Evolutionary conservation across 2,888 invertebrate species (phyloP).

Genomic region (Eulithis prunata): DNA sequence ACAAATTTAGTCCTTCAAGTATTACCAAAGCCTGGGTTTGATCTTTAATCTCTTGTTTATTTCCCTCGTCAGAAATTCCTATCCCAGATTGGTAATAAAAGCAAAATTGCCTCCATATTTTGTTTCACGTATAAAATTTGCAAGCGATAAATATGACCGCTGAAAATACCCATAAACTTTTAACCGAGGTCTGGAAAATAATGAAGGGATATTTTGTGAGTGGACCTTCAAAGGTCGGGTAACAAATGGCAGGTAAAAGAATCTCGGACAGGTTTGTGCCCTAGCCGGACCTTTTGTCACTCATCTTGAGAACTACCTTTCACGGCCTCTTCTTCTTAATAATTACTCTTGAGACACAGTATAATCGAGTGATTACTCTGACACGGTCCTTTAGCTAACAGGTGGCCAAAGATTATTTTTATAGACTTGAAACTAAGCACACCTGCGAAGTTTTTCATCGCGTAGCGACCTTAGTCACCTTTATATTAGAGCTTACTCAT

Average conservation of each 20-base stretch:
- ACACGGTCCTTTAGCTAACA: slow-evolving; percentile 15
- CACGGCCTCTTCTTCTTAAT: slow-evolving; percentile 17
- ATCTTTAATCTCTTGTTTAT: too few relatives aligned
- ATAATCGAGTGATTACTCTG: slow-evolving; percentile 20
- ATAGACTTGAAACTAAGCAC: too few relatives aligned
- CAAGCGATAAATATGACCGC: slow-evolving; percentile 33
- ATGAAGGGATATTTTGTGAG: slow-evolving; percentile 32
- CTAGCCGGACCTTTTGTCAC: slow-evolving; percentile 26
- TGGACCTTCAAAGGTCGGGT: slow-evolving; percentile 23
- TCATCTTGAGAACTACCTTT: slow-evolving; percentile 31
- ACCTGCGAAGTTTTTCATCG: too few relatives aligned
- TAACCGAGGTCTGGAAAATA: slow-evolving; percentile 29
- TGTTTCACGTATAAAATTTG: slow-evolving; percentile 28
- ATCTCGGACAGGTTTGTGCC: slow-evolving; percentile 30
- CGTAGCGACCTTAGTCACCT: too few relatives aligned
- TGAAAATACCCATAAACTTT: slow-evolving; percentile 32
- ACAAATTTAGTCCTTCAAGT: too few relatives aligned
- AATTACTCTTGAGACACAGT: slow-evolving; percentile 22
- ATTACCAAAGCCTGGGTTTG: too few relatives aligned
- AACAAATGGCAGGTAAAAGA: slow-evolving; percentile 35
- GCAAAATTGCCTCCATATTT: slow-evolving; percentile 28
- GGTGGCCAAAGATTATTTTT: slow-evolving; percentile 1
- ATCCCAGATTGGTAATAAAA: slow-evolving; percentile 27
- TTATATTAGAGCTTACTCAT: too few relatives aligned
- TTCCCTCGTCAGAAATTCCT: background rate